Base-by-base conservation (phyloP, 1,140 invertebrate species). In the Psix sp. region DNA sequence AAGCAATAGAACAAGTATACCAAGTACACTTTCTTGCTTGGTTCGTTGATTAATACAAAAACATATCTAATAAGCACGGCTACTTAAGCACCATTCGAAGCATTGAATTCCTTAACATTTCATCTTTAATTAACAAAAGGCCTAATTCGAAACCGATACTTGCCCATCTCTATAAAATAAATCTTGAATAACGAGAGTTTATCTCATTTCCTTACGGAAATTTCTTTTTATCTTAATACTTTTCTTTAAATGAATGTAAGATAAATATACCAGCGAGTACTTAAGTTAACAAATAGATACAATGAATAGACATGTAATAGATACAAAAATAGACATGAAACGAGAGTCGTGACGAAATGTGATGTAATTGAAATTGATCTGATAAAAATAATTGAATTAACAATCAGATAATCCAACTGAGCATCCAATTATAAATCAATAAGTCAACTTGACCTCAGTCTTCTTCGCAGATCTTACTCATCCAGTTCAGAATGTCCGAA, bases 11-110 rank as follows among this genome's bases (percentile, higher is more conserved):
- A 43, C 16, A 56, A 31, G 38, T 7, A 43, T 35, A 21, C 20
- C 35, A 17, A 26, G n/a, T n/a, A n/a, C 39, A 15, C 29, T 54
- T 56, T 15, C 11, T 14, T 26, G 9, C 38, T 33, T 18, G 13
- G 29, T 15, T 20, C 1, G 26, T 59, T 59, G 42, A 59, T 59
- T 46, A 46, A 59, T 59, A 43, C 33, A 48, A 15, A 39, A 38
- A 39, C 42, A 48, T 59, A 59, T 38, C 42, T 39, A 59, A 59
- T 59, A 59, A 59, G 43, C 26, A 59, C 38, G 33, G 42, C 43
- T 29, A 48, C 42, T 59, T 59, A 48, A 59, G 45, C 45, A 31
- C 31, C 56, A 29, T 59, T 29, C 15, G 18, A 38, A 21, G 18
- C 7, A 11, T 16, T 39, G 26, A 43, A 42, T 35, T 31, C 16